Evolutionary conservation across 2,113 vertebrate species (phyloP).

Genomic region (Campylomormyrus numenius): DNA sequence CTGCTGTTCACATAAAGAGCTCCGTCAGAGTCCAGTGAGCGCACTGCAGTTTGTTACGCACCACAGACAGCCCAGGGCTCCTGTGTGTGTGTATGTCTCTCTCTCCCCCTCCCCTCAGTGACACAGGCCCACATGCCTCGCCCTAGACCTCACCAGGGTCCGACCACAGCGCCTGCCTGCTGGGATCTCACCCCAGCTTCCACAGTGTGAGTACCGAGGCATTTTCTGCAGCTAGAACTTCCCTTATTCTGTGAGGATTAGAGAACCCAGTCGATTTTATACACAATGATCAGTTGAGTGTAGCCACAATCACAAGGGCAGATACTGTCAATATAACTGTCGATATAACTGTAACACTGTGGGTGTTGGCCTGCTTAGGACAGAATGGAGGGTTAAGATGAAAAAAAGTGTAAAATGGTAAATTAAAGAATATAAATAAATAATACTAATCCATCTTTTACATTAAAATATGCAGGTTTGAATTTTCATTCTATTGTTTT

Average conservation of each 20-base stretch:
- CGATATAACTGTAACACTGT: neutral
- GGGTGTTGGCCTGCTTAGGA: neutral
- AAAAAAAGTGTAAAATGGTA: neutral
- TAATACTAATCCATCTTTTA: neutral
- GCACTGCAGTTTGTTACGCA: neutral
- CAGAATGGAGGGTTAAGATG: neutral
- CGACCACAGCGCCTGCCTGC: neutral
- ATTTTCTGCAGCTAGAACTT: neutral
- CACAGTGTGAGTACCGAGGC: neutral
- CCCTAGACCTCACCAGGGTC: neutral
- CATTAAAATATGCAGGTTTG: neutral
- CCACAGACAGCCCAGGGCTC: neutral
- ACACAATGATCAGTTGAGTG: neutral
- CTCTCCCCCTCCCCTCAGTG: neutral
- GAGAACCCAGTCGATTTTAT: neutral
- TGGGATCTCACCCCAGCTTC: neutral
- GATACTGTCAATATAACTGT: neutral
- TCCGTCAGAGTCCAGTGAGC: neutral
- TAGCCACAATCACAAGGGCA: neutral
- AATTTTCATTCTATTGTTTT: neutral
- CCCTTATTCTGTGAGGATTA: neutral
- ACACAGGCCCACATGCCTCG: neutral
- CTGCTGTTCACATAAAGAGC: neutral
- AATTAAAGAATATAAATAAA: neutral
- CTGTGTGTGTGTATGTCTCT: neutral